Conservation (phyloP, 1,140 invertebrate species). For the Dendroctonus ponderosae region DNA sequence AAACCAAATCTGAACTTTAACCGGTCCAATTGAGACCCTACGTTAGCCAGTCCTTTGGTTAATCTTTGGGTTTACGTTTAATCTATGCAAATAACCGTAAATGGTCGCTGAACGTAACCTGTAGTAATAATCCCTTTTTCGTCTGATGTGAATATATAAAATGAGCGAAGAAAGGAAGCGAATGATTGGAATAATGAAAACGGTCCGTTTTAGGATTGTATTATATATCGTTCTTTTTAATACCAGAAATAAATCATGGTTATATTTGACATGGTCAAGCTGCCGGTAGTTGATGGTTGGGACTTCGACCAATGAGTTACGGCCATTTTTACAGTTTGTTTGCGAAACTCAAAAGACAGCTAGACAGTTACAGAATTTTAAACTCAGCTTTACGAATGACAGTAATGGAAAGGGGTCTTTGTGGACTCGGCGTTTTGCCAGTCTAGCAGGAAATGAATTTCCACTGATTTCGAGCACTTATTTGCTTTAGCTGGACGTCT, state of each 20-base stretch:
- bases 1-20: constrained; percentile 6
- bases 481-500: no score
- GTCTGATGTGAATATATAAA: constrained; percentile 4
- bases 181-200: constrained; percentile 6
- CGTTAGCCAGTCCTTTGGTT: constrained; percentile 13
- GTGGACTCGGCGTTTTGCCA: background rate
- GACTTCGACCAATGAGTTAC: background rate
- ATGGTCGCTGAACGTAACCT: constrained; percentile 12
- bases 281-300: background rate
- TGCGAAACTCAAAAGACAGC: background rate
- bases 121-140: constrained; percentile 2
- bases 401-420: background rate
- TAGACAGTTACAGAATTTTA: background rate
- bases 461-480: background rate
- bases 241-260: no score
- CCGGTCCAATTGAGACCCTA: constrained; percentile 3
- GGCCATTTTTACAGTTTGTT: background rate
- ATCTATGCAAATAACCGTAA: constrained; percentile 20
- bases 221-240: no score
- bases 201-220: background rate
- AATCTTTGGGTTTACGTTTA: constrained; percentile 8
- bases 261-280: background rate
- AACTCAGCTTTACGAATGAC: constrained; percentile 3
- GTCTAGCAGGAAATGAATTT: constrained; percentile 13
- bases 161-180: background rate